Evolutionary conservation across 2,113 vertebrate species (phyloP).

Genomic region (Trichomycterus rosablanca): DNA sequence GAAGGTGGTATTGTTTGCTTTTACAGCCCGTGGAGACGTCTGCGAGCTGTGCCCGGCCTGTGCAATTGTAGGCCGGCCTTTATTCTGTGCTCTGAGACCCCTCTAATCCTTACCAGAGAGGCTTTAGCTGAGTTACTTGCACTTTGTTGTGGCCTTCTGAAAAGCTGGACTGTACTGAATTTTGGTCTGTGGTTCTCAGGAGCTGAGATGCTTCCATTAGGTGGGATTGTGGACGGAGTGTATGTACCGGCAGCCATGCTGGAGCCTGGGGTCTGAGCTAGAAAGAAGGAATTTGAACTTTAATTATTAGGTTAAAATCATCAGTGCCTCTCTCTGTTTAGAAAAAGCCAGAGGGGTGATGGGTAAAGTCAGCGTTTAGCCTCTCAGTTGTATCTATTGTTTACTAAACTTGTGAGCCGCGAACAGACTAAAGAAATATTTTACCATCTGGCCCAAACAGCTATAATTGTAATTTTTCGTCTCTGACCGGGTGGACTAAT

Average conservation of each 20-base stretch:
- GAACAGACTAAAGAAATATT: slow-evolving; percentile 15
- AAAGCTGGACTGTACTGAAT: slow-evolving; percentile 26
- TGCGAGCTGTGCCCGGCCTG: not conserved
- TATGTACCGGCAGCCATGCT: slow-evolving; percentile 22
- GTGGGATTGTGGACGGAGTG: slow-evolving; percentile 16
- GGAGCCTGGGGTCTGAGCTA: slow-evolving; percentile 19
- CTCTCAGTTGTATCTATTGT: slow-evolving; percentile 15
- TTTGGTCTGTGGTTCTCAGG: slow-evolving; percentile 32
- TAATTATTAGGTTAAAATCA: slow-evolving; percentile 42
- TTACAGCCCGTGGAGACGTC: slow-evolving; percentile 40
- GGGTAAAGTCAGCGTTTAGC: slow-evolving; percentile 9
- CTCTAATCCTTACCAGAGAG: slow-evolving; percentile 15
- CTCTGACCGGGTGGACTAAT: not conserved
- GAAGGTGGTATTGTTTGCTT: slow-evolving; percentile 61
- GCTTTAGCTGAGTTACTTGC: slow-evolving; percentile 7
- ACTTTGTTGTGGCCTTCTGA: slow-evolving; percentile 33
- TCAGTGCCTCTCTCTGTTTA: slow-evolving; percentile 16
- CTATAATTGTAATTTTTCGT: not conserved
- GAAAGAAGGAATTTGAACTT: slow-evolving; percentile 27
- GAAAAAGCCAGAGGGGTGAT: slow-evolving; percentile 13
- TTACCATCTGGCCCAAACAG: slow-evolving; percentile 5
- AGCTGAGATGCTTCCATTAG: slow-evolving; percentile 39
- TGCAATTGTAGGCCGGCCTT: slow-evolving; percentile 11
- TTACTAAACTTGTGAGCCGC: slow-evolving; percentile 6
- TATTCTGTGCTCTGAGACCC: slow-evolving; percentile 25